These are phyloP conservation scores for Ictalurus punctatus DNA, from an alignment of 2,113 vertebrate genomes.

Conservation along the genomic window DNA sequence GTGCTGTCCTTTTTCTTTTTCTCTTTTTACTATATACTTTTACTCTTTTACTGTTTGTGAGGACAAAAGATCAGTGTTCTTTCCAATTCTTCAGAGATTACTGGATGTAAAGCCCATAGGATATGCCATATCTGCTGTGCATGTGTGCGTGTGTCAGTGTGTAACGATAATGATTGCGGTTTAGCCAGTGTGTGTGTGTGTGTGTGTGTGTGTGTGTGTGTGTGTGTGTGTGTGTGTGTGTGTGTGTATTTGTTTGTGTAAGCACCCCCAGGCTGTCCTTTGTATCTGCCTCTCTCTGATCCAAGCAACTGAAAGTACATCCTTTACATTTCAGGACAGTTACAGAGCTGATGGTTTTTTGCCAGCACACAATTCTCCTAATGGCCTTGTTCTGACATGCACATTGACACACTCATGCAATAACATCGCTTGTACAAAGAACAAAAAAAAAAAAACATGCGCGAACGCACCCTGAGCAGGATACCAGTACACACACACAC, in stretches of 20 bases:
- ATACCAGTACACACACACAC: background rate
- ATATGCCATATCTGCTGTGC: background rate
- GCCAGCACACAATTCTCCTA: background rate
- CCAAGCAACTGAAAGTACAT: background rate
- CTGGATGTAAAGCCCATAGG: background rate
- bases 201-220: background rate
- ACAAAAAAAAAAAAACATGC: background rate
- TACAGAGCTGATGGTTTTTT: slow-evolving; percentile 32
- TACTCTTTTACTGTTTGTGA: background rate
- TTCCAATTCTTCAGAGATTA: background rate
- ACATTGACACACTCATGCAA: background rate
- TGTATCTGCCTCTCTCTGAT: background rate
- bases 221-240: background rate
- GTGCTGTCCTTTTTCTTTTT: background rate
- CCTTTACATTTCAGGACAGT: background rate
- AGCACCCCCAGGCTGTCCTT: slow-evolving; percentile 27
- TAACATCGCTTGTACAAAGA: background rate
- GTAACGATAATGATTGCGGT: background rate
- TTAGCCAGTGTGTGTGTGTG: background rate
- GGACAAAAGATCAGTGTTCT: background rate
- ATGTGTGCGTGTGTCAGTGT: background rate
- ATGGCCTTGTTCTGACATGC: background rate
- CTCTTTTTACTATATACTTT: background rate
- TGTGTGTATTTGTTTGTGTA: background rate
- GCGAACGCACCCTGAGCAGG: background rate